Evolutionary conservation across 2,113 vertebrate genomes (phyloP).

Genomic region (Chloropsis hardwickii): DNA sequence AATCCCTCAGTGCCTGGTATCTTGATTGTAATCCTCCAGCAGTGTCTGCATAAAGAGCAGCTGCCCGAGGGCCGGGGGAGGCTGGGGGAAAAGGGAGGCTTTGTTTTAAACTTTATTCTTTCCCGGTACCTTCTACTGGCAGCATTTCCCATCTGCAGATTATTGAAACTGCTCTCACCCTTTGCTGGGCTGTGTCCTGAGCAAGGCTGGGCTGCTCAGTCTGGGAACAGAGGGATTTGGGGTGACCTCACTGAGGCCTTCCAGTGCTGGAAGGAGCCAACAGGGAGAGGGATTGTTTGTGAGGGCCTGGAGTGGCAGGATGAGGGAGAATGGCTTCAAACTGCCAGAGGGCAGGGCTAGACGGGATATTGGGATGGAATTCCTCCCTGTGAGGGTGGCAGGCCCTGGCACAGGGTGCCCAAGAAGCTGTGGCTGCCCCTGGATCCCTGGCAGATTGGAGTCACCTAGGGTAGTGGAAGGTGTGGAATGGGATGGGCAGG

Average conservation of each 20-base stretch:
- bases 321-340: neutral
- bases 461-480: neutral
- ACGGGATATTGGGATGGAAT: neutral
- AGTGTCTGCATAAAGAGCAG: neutral
- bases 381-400: too few species aligned
- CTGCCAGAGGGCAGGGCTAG: neutral
- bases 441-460: neutral
- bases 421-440: too few species aligned
- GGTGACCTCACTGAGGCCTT: neutral
- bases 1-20: neutral
- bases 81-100: neutral
- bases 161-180: fast-evolving
- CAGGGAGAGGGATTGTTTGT: neutral
- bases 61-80: neutral
- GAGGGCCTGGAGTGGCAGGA: neutral
- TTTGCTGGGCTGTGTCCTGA: neutral
- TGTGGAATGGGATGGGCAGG: neutral
- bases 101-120: neutral
- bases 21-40: neutral
- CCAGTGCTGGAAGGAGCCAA: neutral
- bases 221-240: neutral
- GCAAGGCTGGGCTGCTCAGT: fast-evolving
- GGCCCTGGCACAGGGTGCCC: too few species aligned
- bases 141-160: neutral
- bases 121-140: neutral